Conservation (phyloP, 1,140 invertebrate genomes). For the Grapholita molesta region DNA sequence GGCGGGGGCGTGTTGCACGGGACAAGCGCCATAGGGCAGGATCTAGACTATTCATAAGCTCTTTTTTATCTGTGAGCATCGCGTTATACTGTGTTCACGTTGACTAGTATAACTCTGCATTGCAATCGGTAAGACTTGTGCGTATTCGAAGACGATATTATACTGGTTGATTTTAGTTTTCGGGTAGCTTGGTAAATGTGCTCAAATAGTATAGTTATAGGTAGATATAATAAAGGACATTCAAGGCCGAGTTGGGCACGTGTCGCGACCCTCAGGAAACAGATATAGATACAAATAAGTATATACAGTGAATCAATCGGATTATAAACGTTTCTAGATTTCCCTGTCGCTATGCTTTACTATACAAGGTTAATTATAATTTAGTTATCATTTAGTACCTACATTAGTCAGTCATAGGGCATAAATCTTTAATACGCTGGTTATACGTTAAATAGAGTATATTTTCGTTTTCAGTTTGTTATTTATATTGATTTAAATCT, state of each 20-base stretch:
- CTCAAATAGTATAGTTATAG: conserved; percentile 39
- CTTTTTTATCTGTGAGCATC: background rate
- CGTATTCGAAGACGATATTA: background rate
- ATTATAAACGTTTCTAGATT: background rate
- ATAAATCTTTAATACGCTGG: too few relatives aligned
- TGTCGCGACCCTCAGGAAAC: conserved; percentile 34
- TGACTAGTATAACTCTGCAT: background rate
- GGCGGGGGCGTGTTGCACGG: conserved; percentile 54
- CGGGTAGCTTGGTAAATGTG: background rate
- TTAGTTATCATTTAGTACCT: too few relatives aligned
- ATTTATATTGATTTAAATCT: too few relatives aligned
- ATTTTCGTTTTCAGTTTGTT: too few relatives aligned
- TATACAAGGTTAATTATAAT: too few relatives aligned
- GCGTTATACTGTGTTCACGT: background rate
- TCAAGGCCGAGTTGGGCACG: conserved; percentile 57
- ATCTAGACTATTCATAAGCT: conserved; percentile 6
- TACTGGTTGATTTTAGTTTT: background rate
- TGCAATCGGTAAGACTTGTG: background rate
- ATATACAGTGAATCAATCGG: background rate
- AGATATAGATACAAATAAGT: conserved; percentile 17
- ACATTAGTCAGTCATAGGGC: too few relatives aligned
- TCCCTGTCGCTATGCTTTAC: background rate
- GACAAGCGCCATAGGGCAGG: conserved; percentile 60
- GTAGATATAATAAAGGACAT: conserved; percentile 27
- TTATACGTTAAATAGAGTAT: too few relatives aligned